A percentile compares a stretch with the other conserved stretches of the same genome.
These are phyloP conservation scores for Carassius auratus DNA, from an alignment of 2,113 vertebrate genomes.

Conservation along the genomic window DNA sequence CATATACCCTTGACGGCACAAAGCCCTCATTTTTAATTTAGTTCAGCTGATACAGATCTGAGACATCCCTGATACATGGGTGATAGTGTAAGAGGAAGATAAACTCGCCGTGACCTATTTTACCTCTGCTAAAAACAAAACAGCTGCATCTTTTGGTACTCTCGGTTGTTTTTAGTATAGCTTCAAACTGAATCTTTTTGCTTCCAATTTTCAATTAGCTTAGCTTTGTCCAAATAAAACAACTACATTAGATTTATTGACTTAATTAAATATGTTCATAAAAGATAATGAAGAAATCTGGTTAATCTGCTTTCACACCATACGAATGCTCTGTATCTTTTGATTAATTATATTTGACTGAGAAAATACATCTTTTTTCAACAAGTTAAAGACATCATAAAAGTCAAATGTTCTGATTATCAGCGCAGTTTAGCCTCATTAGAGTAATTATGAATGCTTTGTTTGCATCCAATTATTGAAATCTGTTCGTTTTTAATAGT, in stretches of 20 bases:
- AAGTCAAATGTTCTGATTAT: slow-evolving; percentile 10
- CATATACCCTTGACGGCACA: background rate
- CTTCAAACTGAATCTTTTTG: background rate
- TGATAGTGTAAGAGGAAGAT: slow-evolving; percentile 26
- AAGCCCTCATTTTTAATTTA: background rate
- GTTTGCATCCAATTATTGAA: background rate
- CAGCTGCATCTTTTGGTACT: background rate
- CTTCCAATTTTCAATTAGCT: background rate
- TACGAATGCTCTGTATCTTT: background rate
- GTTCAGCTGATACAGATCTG: slow-evolving; percentile 24
- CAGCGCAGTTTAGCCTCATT: background rate
- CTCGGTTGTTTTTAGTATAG: background rate
- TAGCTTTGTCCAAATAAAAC: background rate
- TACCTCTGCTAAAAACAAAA: slow-evolving; percentile 14
- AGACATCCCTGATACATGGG: slow-evolving; percentile 10
- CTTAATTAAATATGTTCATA: slow-evolving; percentile 4
- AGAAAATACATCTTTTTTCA: background rate
- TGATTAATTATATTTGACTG: background rate
- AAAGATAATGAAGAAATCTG: slow-evolving; percentile 19
- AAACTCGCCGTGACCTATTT: slow-evolving; percentile 21
- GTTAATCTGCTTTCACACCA: background rate
- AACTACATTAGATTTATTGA: background rate
- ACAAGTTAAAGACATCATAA: background rate
- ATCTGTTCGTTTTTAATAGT: background rate
- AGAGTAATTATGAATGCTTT: slow-evolving; percentile 5